These are phyloP conservation scores for Oscheius onirici DNA, from an alignment of 2,888 invertebrate species.

Conservation along the genomic window DNA sequence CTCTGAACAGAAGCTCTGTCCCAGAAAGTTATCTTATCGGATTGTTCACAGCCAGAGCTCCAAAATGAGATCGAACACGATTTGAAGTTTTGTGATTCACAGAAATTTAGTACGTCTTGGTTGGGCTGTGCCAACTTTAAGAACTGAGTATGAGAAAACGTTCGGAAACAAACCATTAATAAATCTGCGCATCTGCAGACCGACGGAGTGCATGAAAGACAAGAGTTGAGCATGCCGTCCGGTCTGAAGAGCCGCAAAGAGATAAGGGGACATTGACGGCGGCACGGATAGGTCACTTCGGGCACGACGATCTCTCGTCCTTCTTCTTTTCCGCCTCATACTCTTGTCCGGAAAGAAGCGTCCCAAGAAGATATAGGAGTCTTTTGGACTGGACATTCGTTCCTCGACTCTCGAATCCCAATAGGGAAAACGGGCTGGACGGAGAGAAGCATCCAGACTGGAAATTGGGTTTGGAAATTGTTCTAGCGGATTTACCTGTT, in stretches of 20 bases:
- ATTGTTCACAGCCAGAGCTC: too few relatives aligned
- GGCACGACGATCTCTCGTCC: constrained; percentile 8
- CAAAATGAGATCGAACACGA: too few relatives aligned
- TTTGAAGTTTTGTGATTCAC: too few relatives aligned
- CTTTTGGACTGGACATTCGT: constrained; percentile 17
- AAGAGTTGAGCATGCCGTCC: constrained; percentile 17
- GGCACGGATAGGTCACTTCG: background rate
- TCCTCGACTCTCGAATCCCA: constrained; percentile 26
- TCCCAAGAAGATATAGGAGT: constrained; percentile 18
- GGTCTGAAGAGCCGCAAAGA: constrained; percentile 4
- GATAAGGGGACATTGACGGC: background rate
- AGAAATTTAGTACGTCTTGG: too few relatives aligned
- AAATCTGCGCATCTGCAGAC: constrained; percentile 6
- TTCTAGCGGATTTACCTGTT: background rate
- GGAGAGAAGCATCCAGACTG: constrained; percentile 25
- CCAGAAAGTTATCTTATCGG: too few relatives aligned
- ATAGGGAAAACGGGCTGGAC: constrained; percentile 13
- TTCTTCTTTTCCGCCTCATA: background rate
- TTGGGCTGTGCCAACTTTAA: too few relatives aligned
- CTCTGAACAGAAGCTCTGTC: too few relatives aligned
- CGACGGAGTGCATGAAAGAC: constrained; percentile 12
- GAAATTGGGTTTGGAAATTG: background rate
- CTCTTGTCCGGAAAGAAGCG: constrained; percentile 23
- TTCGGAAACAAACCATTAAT: constrained; percentile 3
- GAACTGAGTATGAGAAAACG: too few relatives aligned